Conservation (phyloP, 2,113 vertebrate species). For the Phylloscopus whistleri region DNA sequence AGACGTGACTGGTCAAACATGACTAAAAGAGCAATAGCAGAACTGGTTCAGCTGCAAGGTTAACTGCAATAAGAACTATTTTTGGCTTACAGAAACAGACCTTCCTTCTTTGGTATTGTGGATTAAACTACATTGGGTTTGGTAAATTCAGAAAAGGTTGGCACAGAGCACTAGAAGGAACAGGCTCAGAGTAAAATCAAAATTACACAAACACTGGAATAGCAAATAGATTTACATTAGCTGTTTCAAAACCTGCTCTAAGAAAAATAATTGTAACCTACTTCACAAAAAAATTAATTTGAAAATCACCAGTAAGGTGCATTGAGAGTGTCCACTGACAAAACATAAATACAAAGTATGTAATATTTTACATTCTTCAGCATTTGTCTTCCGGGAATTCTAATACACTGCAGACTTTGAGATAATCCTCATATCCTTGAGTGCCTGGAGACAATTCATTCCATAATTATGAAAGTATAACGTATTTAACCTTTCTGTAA, state of each 20-base stretch:
- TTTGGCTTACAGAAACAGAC: background rate
- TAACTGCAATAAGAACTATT: background rate
- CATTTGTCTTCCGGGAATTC: background rate
- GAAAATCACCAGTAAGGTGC: background rate
- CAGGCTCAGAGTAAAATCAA: background rate
- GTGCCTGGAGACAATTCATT: constrained; percentile 22
- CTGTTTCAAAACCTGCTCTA: background rate
- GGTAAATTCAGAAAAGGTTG: background rate
- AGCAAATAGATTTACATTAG: background rate
- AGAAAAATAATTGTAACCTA: background rate
- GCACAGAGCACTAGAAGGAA: background rate
- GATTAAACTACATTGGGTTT: background rate
- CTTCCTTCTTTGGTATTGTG: constrained; percentile 9
- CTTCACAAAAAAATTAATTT: background rate
- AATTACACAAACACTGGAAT: background rate
- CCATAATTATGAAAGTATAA: background rate
- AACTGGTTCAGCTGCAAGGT: background rate
- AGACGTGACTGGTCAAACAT: background rate
- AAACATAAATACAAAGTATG: background rate
- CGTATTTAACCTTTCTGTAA: background rate
- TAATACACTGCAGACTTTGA: constrained; percentile 1
- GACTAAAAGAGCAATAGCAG: background rate
- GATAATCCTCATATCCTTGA: background rate
- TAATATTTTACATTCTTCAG: constrained; percentile 22
- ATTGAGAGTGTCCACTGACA: background rate